Evolutionary conservation across 2,888 invertebrate species (phyloP).

Genomic region (Fragum fragum): DNA sequence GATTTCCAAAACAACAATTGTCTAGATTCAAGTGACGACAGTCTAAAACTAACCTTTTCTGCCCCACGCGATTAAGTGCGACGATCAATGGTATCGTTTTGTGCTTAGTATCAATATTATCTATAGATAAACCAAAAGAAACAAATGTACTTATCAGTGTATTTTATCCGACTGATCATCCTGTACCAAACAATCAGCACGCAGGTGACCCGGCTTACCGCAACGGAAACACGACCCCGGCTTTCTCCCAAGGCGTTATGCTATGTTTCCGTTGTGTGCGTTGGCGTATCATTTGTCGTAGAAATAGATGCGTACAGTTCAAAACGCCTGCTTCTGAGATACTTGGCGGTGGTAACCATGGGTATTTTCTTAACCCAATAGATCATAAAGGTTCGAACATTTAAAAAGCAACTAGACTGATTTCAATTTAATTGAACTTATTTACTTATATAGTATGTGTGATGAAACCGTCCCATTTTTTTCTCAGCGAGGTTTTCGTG

Average conservation of each 20-base stretch:
- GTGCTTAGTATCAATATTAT: background rate
- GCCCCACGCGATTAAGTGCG: slow-evolving; percentile 8
- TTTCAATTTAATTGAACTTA: too few species aligned
- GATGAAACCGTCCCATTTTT: too few species aligned
- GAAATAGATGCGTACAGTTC: background rate
- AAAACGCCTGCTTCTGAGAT: slow-evolving; percentile 20
- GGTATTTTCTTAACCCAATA: too few species aligned
- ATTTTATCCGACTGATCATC: background rate
- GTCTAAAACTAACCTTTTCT: slow-evolving; percentile 44
- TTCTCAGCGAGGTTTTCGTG: too few species aligned
- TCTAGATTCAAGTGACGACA: slow-evolving; percentile 45
- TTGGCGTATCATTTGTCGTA: background rate
- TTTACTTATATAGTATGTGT: too few species aligned
- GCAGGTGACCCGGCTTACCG: slow-evolving; percentile 41
- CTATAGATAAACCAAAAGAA: slow-evolving; percentile 3
- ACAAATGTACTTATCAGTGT: slow-evolving; percentile 28
- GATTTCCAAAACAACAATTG: slow-evolving; percentile 50
- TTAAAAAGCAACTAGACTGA: too few species aligned
- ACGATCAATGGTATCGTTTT: slow-evolving; percentile 44
- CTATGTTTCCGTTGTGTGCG: background rate
- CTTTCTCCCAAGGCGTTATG: background rate
- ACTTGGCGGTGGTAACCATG: too few species aligned
- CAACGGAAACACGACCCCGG: slow-evolving; percentile 53
- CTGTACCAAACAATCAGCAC: slow-evolving; percentile 24
- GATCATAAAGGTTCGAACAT: too few species aligned